Conservation (phyloP, 2,888 invertebrate species). For the Eupithecia centaureata region DNA sequence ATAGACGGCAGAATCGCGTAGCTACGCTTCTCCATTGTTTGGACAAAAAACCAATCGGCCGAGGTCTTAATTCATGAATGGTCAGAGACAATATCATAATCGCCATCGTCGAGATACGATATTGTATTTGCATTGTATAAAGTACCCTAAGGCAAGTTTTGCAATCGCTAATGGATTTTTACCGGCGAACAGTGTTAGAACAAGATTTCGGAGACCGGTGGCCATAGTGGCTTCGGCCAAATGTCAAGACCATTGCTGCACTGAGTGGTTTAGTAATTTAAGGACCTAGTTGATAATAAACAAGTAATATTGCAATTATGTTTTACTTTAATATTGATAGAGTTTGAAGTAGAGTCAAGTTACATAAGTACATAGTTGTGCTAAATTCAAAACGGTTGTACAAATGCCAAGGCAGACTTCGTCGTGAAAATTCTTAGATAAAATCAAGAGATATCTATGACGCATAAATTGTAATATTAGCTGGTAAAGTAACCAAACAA, state of each 20-base stretch:
- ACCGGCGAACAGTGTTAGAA: conserved; percentile 39
- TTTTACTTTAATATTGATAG: conserved; percentile 22
- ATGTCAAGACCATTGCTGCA: conserved; percentile 59
- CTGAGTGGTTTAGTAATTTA: conserved; percentile 47
- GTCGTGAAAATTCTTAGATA: neutral
- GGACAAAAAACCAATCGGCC: conserved; percentile 40
- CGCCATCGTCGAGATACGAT: neutral
- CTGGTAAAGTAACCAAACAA: neutral
- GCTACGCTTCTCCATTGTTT: conserved; percentile 34
- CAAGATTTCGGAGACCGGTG: conserved; percentile 46
- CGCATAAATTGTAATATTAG: neutral
- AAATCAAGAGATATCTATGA: neutral
- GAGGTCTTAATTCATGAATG: conserved; percentile 27
- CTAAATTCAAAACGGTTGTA: conserved; percentile 5
- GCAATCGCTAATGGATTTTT: conserved; percentile 43
- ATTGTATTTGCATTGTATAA: conserved; percentile 41
- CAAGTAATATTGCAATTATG: conserved; percentile 36
- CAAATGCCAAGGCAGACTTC: conserved; percentile 18
- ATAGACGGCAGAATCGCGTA: conserved; percentile 40
- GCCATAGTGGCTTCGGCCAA: conserved; percentile 46
- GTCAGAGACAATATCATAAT: conserved; percentile 33
- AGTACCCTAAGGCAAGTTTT: conserved; percentile 37
- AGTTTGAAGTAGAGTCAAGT: conserved; percentile 14
- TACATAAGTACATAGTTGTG: conserved; percentile 3
- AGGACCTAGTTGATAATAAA: conserved; percentile 44